Evolutionary conservation across 2,888 invertebrate species (phyloP), one percentile per base, ranked within the genome.

Genomic region (Myathropa florea): DNA sequence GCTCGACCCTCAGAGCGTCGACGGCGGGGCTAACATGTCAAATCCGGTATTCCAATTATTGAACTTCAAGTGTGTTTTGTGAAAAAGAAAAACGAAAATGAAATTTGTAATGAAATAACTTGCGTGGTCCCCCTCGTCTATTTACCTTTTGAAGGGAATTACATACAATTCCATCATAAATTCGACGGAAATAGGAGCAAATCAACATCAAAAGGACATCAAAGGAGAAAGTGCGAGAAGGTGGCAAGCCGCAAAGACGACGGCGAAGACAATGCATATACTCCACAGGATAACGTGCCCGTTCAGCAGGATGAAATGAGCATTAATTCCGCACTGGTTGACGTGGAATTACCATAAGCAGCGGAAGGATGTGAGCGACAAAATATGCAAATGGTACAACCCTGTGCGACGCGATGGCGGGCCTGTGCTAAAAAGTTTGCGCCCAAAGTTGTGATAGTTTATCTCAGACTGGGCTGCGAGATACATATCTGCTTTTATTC

Each of bases 121-220:
- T 39, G 4, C 39, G 14, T n/a, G n/a, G 36, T 36, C 39, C n/a
- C 14, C 39, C 10, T 9, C 39, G 14, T 2, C 39, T 14, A 12
- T 10, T 10, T 2, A 36, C 36, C 36, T 36, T 36, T 14, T 39
- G n/a, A 18, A n/a, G 39, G n/a, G 46, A 46, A 1, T 18, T 18
- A 46, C 18, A 46, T 18, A 46, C 18, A 1, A 7, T 18, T 18
- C 18, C 46, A 53, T 26, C 46, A 26, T 39, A 7, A 7, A 63
- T 23, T 12, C 21, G 18, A n/a, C 46, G 46, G 46, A 46, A 46
- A 46, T 18, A n/a, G n/a, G 46, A 67, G n/a, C 28, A 9, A 23
- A 23, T 30, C 21, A 39, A 28, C 70, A 26, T 70, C 59, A 70
- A 36, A 70, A n/a, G 39, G 18, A 60, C 60, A 39, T 71, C 60